Evolutionary conservation across 2,797 vertebrate species (phyloP), one percentile per base, ranked within the genome.

Genomic region (Selene dorsalis): DNA sequence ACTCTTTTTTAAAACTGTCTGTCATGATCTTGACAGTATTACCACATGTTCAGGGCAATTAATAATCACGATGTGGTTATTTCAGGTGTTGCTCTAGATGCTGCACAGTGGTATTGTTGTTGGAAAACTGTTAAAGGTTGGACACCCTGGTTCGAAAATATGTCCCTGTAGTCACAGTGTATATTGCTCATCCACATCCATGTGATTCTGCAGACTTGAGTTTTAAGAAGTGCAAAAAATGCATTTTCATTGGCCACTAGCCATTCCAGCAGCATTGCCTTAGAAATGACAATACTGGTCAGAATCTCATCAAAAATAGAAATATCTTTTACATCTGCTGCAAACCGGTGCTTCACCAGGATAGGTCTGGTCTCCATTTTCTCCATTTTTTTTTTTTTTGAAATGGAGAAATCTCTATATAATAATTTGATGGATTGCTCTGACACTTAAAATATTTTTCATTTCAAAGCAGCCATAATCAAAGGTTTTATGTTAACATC

Each of bases 81-180:
- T 73, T 86, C 79, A 88, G 81, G 88, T 89, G 87, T 68, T 70
- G 24, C 53, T 77, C 22, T 24, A 38, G 75, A 83, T 66, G 53
- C 73, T 56, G 39, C 45, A 12, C 20, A 5, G 22, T 60, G 22
- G 62, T 74, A 22, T 50, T 30, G n/a, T n/a, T 45, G 10, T 68
- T 84, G 75, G 83, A 78, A 83, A 87, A 84, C 4, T 43, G 45
- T 67, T 84, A 28, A 41, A 57, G 7, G 4, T 67, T 57, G 35
- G 26, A 70, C 16, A 14, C 20, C 6, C n/a, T 55, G 68, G 39
- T 75, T 77, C 10, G 73, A 57, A 67, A 80, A 77, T 20, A 28
- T 59, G 55, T 73, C 32, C 16, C 38, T 84, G 73, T 64, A 30
- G 28, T 82, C 56, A 30, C 14, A 28, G 38, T 70, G 53, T 59